Evolutionary conservation across 2,113 vertebrate genomes (phyloP).

Genomic region (Eupsittula cactorum): DNA sequence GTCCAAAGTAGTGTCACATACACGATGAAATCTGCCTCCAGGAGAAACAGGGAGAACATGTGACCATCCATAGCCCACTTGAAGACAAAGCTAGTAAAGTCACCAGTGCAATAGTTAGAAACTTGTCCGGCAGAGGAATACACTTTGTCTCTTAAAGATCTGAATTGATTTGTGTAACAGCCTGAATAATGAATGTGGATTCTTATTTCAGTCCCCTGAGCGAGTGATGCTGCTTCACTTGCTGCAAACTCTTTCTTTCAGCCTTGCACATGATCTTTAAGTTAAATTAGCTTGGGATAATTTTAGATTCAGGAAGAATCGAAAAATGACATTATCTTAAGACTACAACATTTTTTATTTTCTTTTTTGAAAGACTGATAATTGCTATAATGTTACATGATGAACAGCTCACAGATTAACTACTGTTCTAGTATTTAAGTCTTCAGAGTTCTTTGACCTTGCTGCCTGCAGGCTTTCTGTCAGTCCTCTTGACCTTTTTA

Average conservation of each 20-base stretch:
- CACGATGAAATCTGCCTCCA: not conserved
- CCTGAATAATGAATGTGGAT: slow-evolving; percentile 7
- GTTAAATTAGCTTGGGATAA: not conserved
- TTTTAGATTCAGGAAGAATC: not conserved
- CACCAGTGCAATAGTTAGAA: not conserved
- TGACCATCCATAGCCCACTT: not conserved
- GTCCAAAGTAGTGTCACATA: not conserved
- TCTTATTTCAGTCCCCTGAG: not conserved
- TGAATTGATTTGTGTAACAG: not conserved
- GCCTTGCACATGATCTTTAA: not conserved
- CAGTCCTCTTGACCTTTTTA: not conserved
- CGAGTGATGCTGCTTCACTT: not conserved
- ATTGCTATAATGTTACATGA: not conserved
- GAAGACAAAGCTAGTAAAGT: not conserved
- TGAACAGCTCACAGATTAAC: not conserved
- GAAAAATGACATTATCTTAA: not conserved
- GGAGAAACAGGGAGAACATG: not conserved
- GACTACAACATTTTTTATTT: not conserved
- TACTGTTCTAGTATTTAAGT: not conserved
- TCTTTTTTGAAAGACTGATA: not conserved
- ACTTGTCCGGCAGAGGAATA: not conserved
- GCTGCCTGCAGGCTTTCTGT: not conserved
- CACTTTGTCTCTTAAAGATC: not conserved
- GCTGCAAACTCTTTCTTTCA: not conserved
- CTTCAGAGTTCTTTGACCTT: not conserved